Evolutionary conservation across 2,888 invertebrate genomes (phyloP), one percentile per base, ranked within the genome.

Genomic region (Vandiemenella viatica): DNA sequence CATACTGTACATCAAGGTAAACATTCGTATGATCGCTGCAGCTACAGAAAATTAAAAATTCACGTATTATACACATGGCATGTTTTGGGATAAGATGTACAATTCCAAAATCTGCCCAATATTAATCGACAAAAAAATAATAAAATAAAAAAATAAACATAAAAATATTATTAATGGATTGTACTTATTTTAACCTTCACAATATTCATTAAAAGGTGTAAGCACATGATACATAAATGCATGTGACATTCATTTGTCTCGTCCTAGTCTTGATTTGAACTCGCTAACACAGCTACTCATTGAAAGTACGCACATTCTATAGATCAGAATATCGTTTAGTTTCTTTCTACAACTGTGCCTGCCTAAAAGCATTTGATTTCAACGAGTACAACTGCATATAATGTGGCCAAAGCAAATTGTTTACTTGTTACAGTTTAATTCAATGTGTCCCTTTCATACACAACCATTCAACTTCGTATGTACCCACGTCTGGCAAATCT

Each of bases 1-100:
- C 49, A 51, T 43, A 50, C 53, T 53, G 51, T 53, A 53, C 50
- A 53, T 49, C 53, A 53, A 50, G n/a, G 26, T 49, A 49, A 49
- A 49, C 43, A 40, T 46, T 49, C 51, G 46, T 48, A 43, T 52
- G 43, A 45, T 52, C 46, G 51, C 46, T 49, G 43, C 48, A 48
- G 38, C 43, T 51, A 51, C 51, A 48, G 32, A 32, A 32, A 40
- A 46, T 46, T 49, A 48, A 43, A 50, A 53, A 45, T 48, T 48
- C 50, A 50, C 52, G 50, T 48, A 32, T 17, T 47, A 50, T 53
- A 43, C 48, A 53, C 52, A 53, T 48, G 40, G n/a, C n/a, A n/a
- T n/a, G n/a, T n/a, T n/a, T n/a, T n/a, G n/a, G n/a, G n/a, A n/a
- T n/a, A n/a, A n/a, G n/a, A n/a, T n/a, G n/a, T n/a, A n/a, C n/a